A percentile compares a stretch with the other conserved stretches of the same genome.
These are phyloP conservation scores for Lathronympha strigana DNA, from an alignment of 2,888 invertebrate genomes.

Conservation along the genomic window DNA sequence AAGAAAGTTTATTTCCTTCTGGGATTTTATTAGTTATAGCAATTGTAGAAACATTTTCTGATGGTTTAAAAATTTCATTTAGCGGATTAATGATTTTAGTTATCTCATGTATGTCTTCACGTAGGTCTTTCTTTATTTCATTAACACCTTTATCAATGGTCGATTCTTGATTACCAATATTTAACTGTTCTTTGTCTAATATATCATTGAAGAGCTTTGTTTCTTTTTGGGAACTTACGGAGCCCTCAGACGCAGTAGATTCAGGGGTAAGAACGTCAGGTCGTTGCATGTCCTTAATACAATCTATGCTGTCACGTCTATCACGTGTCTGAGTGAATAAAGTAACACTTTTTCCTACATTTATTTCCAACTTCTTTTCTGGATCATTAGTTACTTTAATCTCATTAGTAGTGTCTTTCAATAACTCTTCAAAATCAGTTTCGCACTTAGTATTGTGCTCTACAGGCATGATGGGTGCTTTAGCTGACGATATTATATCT, in stretches of 20 bases:
- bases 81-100: constrained; percentile 28
- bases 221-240: constrained; percentile 29
- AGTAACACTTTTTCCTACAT: constrained; percentile 70
- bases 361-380: constrained; percentile 73
- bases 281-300: constrained; percentile 30
- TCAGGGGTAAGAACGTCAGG: constrained; percentile 36
- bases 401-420: constrained; percentile 80
- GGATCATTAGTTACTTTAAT: constrained; percentile 75
- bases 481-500: constrained; percentile 46
- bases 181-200: constrained; percentile 32
- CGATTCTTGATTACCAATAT: constrained; percentile 9
- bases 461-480: constrained; percentile 44
- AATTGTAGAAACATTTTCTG: constrained; percentile 37
- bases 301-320: constrained; percentile 25
- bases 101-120: constrained; percentile 16
- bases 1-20: constrained; percentile 50
- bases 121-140: constrained; percentile 25
- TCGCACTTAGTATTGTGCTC: constrained; percentile 68
- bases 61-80: constrained; percentile 38
- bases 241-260: constrained; percentile 36
- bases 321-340: constrained; percentile 51
- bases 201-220: constrained; percentile 22
- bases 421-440: constrained; percentile 79
- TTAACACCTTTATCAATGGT: constrained; percentile 34
- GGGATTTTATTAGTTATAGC: constrained; percentile 33